Base-by-base conservation (phyloP, 2,888 invertebrate genomes). In the Agrochola lota region DNA sequence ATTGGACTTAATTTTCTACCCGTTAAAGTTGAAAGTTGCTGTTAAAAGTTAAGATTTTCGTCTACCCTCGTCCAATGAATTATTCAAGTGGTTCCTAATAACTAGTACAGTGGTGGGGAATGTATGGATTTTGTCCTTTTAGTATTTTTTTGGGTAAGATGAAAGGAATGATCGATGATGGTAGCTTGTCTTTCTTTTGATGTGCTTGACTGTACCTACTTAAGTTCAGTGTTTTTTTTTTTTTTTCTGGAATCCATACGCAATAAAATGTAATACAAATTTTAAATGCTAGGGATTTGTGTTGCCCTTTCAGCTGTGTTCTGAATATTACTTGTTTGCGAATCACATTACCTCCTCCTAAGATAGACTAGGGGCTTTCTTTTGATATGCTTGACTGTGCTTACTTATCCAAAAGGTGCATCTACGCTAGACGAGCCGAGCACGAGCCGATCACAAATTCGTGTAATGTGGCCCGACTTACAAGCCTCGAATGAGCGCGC, bases 81-180 rank as follows among this genome's bases (percentile, higher is more conserved):
- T 93, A 96, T 96, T 96, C 96, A 96, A 92, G 91, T 93, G 92
- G 90, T 93, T 94, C 94, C 95, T 96, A 96, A 95, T 96, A 96
- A 95, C 95, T 94, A 81, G 81, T 83, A 85, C 78, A 83, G 85
- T 80, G 69, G 77, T 82, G 72, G 84, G 64, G 77, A 74, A 87
- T 81, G 78, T 85, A 87, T 88, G 69, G 80, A 76, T 86, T 89
- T 81, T 83, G 86, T 86, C 82, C 74, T 76, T 89, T 83, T 80
- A 77, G 74, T 66, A 87, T 85, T 82, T 83, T 72, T 77, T 81
- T 71, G 52, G 80, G 77, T 85, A 76, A 78, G 78, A 82, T 83
- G 89, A 85, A 88, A 85, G 71, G 79, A 83, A 83, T 88, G 88
- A 88, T 81, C 70, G 87, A 87, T 89, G 79, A 67, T 73, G 52